Evolutionary conservation across 2,113 vertebrate species (phyloP), one percentile per base, ranked within the genome.

Genomic region (Planiliza haematocheilus): DNA sequence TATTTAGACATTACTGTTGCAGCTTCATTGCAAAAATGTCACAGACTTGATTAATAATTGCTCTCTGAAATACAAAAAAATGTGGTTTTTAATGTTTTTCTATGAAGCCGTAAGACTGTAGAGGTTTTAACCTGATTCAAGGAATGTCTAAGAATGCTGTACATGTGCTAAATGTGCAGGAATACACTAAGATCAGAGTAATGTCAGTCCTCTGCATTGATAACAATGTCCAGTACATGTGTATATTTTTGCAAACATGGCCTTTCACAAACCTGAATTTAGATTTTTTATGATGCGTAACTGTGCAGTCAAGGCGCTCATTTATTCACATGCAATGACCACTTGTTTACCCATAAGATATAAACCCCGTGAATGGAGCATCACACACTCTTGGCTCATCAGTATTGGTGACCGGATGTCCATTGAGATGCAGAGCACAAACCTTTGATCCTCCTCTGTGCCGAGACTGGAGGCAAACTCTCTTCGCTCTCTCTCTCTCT

Each of bases 351-450:
- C 77, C 77, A 57, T 74, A 70, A 86, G 81, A 82, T 52, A 85
- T 70, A 66, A 79, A 74, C 51, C 41, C 34, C 62, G 82, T 86
- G 86, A 90, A 91, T 82, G 78, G 76, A 85, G 88, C 86, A 88
- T 72, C 82, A 89, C 72, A 86, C 76, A 45, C 77, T 68, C 56
- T n/a, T 24, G 80, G 62, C 88, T 89, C 89, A 89, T 91, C 90
- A 91, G 91, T 90, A 90, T 91, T 91, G 87, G 82, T 82, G 86
- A 84, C 87, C 86, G 79, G 87, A 81, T 79, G 85, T 83, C 89
- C 82, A 90, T 91, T 92, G 90, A 91, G 87, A 93, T 92, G 91
- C 91, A 91, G 89, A 90, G 83, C 88, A 90, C 87, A 91, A 88
- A 84, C 86, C 91, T 92, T 91, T 93, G 91, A 93, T 93, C 91